These are phyloP conservation scores for Andrena flavipes DNA, from an alignment of 2,888 invertebrate genomes.

Conservation along the genomic window DNA sequence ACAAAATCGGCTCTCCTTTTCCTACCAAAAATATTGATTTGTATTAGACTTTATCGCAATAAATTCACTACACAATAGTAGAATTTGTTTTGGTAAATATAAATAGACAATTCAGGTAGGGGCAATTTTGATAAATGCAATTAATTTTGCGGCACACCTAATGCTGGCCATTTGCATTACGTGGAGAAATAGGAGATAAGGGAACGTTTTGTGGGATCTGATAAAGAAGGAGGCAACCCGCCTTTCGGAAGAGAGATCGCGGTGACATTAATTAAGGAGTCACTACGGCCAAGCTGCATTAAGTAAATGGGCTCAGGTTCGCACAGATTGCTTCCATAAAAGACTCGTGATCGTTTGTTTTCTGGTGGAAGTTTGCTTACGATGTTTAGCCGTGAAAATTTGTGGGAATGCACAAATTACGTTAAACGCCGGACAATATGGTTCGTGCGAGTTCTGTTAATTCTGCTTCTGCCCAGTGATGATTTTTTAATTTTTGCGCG, in stretches of 20 bases:
- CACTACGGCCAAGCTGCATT: conserved; percentile 51
- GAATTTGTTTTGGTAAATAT: too few relatives aligned
- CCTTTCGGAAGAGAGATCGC: conserved; percentile 44
- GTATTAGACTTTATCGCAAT: too few relatives aligned
- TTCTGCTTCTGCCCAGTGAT: not conserved
- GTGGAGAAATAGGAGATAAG: not conserved
- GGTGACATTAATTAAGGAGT: conserved; percentile 60
- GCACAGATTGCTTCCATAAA: conserved; percentile 58
- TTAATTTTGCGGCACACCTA: not conserved
- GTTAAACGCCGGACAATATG: conserved; percentile 14
- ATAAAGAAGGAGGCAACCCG: conserved; percentile 27
- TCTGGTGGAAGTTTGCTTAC: conserved; percentile 24
- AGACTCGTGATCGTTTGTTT: conserved; percentile 55
- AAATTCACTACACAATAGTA: too few relatives aligned
- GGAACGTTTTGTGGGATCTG: conserved; percentile 10
- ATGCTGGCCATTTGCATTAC: conserved; percentile 24
- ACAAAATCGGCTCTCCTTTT: too few relatives aligned
- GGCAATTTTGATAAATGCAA: not conserved
- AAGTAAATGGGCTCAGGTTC: conserved; percentile 50
- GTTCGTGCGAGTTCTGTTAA: not conserved
- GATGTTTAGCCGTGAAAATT: conserved; percentile 44
- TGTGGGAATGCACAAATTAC: conserved; percentile 52
- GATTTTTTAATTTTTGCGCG: conserved; percentile 23
- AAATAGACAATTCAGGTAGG: not conserved
- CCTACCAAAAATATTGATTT: too few relatives aligned